These are phyloP conservation scores for Aplysina aerophoba DNA, from an alignment of 37 sponge, comb jelly and placozoan species.

Conservation along the genomic window DNA sequence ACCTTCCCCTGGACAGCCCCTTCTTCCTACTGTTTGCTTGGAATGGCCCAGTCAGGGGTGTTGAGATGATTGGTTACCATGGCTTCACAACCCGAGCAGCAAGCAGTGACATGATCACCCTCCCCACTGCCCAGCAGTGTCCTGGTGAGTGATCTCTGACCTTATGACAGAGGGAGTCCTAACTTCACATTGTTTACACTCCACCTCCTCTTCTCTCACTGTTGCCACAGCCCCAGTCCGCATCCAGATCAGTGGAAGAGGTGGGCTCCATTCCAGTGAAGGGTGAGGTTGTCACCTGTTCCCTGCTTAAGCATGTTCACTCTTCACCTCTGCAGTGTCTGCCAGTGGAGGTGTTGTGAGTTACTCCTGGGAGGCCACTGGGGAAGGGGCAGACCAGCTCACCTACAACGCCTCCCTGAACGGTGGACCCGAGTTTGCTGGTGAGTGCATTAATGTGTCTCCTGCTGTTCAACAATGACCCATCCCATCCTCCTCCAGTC, in stretches of 20 bases:
- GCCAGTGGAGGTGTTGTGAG: not conserved
- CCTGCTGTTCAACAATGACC: not conserved
- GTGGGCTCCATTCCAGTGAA: not conserved
- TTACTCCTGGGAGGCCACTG: not conserved
- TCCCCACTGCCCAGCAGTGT: too few relatives aligned
- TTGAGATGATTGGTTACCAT: not conserved
- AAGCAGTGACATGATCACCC: too few relatives aligned
- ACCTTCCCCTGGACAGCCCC: not conserved
- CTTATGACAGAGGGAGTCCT: too few relatives aligned
- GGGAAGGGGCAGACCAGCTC: not conserved
- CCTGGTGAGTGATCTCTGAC: too few relatives aligned
- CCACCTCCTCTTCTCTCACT: too few relatives aligned
- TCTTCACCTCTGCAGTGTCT: not conserved
- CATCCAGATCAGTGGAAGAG: not conserved
- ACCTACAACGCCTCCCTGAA: not conserved
- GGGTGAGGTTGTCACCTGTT: not conserved
- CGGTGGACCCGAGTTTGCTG: constrained; percentile 7
- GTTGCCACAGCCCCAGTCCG: too few relatives aligned
- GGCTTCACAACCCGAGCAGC: not conserved
- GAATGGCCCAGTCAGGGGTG: not conserved
- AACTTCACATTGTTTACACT: too few relatives aligned
- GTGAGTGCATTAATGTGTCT: not conserved
- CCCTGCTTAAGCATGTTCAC: not conserved
- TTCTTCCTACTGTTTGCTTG: constrained; percentile 10
- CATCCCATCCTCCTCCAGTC: not conserved